A percentile compares a stretch with the other conserved stretches of the same genome.
Evolutionary conservation across 2,113 vertebrate genomes (phyloP).

Genomic region (Strix aluco): DNA sequence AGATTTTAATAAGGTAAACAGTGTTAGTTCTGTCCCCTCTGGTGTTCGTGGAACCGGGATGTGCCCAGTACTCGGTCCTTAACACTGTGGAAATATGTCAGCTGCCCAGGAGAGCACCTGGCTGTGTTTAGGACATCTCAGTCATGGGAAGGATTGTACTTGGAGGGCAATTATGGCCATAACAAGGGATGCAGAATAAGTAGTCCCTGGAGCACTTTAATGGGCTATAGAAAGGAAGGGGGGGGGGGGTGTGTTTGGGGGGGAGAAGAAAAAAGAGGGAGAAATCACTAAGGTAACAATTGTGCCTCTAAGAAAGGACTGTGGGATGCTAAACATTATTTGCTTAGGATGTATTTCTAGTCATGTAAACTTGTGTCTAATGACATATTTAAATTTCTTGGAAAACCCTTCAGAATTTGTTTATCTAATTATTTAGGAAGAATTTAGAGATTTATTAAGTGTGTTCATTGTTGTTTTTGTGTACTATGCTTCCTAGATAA

Average conservation of each 20-base stretch:
- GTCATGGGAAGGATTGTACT: slow-evolving; percentile 74
- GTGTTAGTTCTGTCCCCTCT: slow-evolving; percentile 48
- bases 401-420: neutral
- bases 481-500: neutral
- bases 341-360: neutral
- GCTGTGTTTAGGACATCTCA: slow-evolving; percentile 53
- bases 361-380: neutral
- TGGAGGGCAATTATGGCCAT: slow-evolving; percentile 84
- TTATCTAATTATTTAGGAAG: slow-evolving; percentile 18
- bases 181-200: slow-evolving; percentile 79
- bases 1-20: slow-evolving; percentile 68
- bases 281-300: slow-evolving; percentile 66
- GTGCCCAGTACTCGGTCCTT: slow-evolving; percentile 61
- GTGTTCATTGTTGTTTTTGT: neutral
- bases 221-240: slow-evolving; percentile 75
- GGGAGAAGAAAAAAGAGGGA: neutral
- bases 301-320: neutral
- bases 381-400: neutral
- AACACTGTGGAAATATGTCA: slow-evolving; percentile 36
- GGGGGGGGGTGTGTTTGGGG: rapidly evolving
- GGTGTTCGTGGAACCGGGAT: slow-evolving; percentile 20
- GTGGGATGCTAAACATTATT: slow-evolving; percentile 22
- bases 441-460: slow-evolving; percentile 11
- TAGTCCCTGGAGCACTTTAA: slow-evolving; percentile 81
- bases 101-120: slow-evolving; percentile 72